phyloP scores from a whole-genome alignment of 23 tunicate genomes.

The Corella eumyota region DNA sequence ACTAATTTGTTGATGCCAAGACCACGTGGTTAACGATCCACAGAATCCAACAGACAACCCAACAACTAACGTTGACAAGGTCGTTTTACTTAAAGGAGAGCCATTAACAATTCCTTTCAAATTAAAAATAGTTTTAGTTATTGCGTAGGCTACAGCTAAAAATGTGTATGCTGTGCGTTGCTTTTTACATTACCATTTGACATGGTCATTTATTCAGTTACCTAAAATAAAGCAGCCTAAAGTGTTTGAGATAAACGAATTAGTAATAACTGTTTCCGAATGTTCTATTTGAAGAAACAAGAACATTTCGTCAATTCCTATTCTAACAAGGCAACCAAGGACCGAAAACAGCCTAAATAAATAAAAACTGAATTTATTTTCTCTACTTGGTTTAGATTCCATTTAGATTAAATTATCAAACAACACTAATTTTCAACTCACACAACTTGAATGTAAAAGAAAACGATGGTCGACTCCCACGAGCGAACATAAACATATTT shows the following conservation, averaged over 20 bases:
- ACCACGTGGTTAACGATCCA: conserved; percentile 63
- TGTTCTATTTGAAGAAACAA: conserved; percentile 13
- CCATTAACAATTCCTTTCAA: conserved; percentile 14
- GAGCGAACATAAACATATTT: too few species aligned
- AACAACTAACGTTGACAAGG: conserved; percentile 5
- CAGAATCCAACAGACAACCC: conserved; percentile 49
- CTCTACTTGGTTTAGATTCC: too few species aligned
- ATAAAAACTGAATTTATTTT: too few species aligned
- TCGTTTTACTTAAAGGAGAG: conserved; percentile 5
- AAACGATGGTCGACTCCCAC: too few species aligned
- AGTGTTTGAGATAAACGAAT: conserved; percentile 52
- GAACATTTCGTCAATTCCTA: conserved; percentile 9
- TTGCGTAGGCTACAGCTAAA: too few species aligned
- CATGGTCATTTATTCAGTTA: too few species aligned
- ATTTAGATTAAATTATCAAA: too few species aligned
- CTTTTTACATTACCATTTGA: too few species aligned
- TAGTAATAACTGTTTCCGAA: conserved; percentile 20
- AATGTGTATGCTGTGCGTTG: too few species aligned
- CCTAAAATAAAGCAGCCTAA: conserved; percentile 56
- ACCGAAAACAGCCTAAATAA: conserved; percentile 29
- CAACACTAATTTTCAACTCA: too few species aligned
- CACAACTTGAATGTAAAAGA: too few species aligned
- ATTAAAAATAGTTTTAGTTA: too few species aligned
- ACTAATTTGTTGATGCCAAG: conserved; percentile 71
- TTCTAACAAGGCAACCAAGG: conserved; percentile 15